Base-by-base conservation (phyloP, 2,113 vertebrate genomes). In the Cebidichthys violaceus region DNA sequence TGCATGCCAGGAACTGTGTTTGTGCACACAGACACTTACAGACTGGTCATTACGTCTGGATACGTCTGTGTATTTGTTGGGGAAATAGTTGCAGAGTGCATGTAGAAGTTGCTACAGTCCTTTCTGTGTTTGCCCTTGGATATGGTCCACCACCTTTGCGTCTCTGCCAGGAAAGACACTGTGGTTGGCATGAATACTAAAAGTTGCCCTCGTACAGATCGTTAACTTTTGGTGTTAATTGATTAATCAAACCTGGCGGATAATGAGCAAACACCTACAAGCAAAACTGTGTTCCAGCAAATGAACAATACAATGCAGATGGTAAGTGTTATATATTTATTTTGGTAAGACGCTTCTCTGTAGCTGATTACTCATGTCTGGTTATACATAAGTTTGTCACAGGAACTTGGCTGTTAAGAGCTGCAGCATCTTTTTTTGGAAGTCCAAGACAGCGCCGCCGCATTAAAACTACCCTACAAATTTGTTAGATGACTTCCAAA, bases 281-380 rank as follows among this genome's bases (percentile, higher is more conserved):
- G n/a, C 13, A 10, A 68, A 77, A 61, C 37, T 29, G 39, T 68
- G 75, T 70, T 79, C 27, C 47, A 73, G 82, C 75, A 88, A 66
- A 87, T 79, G 62, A 89, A 89, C 86, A 88, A 88, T 83, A 77
- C 70, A 85, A 89, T 93, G 73, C 87, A 92, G 80, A 88, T 86
- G 75, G 81, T 70, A 29, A 76, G 76, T 55, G 61, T 81, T 83
- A 72, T 81, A 75, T 76, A 84, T 84, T 88, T 89, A 73, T 86
- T 83, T 78, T 82, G 37, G 72, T 35, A 39, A 41, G 70, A 77
- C 35, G 76, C 50, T 86, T 77, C 39, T 81, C 68, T 84, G 64
- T 71, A 65, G 73, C 81, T 64, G 83, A 88, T 87, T 81, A 89
- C 64, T 87, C 72, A 88, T 61, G 64, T 84, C 72, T 89, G 86